phyloP scores from a whole-genome alignment of 1,140 invertebrate genomes.

The Drosophila tristis region DNA sequence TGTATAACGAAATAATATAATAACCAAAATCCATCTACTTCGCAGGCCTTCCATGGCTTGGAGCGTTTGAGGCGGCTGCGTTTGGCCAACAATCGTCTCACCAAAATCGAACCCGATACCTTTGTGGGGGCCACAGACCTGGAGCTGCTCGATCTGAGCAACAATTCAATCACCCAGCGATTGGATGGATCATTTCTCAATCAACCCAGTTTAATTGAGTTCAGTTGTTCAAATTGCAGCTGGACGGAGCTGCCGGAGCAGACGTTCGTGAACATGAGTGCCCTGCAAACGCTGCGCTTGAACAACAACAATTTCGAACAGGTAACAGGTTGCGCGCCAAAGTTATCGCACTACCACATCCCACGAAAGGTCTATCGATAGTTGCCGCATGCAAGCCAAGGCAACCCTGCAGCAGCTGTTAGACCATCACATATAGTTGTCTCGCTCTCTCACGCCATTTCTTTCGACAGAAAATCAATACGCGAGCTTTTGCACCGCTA shows the following conservation, averaged over 20 bases:
- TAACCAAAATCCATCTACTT: not conserved
- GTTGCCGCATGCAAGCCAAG: constrained; percentile 18
- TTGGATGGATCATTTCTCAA: constrained; percentile 74
- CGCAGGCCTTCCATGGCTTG: constrained; percentile 66
- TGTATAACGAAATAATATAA: not conserved
- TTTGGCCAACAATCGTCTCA: constrained; percentile 85
- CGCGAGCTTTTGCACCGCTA: constrained; percentile 75
- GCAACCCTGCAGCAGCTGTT: constrained; percentile 21
- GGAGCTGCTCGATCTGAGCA: constrained; percentile 84
- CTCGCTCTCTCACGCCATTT: constrained; percentile 45
- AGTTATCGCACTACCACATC: too few species aligned
- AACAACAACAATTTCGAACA: constrained; percentile 83
- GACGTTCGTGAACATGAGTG: constrained; percentile 84
- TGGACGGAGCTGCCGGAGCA: constrained; percentile 76
- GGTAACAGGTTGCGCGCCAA: constrained; percentile 58
- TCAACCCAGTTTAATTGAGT: constrained; percentile 65
- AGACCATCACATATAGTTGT: constrained; percentile 38
- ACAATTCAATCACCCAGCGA: constrained; percentile 85
- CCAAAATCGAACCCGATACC: constrained; percentile 84
- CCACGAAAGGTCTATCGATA: constrained; percentile 53
- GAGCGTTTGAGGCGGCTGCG: constrained; percentile 72
- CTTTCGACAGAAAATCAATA: constrained; percentile 82
- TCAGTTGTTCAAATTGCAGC: constrained; percentile 76
- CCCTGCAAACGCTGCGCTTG: constrained; percentile 83
- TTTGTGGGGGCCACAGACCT: constrained; percentile 84